Evolutionary conservation across 2,797 vertebrate species (phyloP).

Genomic region (Pampus argenteus): DNA sequence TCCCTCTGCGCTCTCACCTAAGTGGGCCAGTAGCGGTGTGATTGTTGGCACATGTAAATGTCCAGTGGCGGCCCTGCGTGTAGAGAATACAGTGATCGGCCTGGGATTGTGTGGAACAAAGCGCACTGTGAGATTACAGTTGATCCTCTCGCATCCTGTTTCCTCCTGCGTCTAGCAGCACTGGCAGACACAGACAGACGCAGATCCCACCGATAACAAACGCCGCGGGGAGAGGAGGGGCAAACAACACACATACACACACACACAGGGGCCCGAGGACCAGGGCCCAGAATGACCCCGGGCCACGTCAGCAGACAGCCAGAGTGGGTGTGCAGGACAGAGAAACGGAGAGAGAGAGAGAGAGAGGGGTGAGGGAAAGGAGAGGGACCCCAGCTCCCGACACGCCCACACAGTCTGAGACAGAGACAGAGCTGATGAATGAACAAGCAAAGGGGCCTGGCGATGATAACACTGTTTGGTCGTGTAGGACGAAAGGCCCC

Average conservation of each 20-base stretch:
- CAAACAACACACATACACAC: slow-evolving; percentile 20
- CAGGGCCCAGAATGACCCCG: slow-evolving; percentile 57
- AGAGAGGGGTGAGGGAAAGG: slow-evolving; percentile 41
- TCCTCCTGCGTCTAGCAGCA: slow-evolving; percentile 78
- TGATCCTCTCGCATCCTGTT: slow-evolving; percentile 85
- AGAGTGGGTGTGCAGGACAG: slow-evolving; percentile 57
- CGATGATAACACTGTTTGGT: slow-evolving; percentile 53
- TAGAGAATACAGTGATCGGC: slow-evolving; percentile 77
- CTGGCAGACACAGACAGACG: slow-evolving; percentile 78
- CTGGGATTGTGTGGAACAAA: slow-evolving; percentile 84
- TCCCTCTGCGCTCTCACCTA: slow-evolving; percentile 57
- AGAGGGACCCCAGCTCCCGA: slow-evolving; percentile 60
- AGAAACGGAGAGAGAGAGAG: slow-evolving; percentile 16
- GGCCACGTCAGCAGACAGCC: slow-evolving; percentile 72
- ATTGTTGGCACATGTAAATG: slow-evolving; percentile 81
- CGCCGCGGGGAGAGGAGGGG: slow-evolving; percentile 29
- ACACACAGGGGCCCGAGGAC: slow-evolving; percentile 45
- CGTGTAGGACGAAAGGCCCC: slow-evolving; percentile 51
- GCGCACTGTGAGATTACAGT: slow-evolving; percentile 80
- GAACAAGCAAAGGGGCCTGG: slow-evolving; percentile 64
- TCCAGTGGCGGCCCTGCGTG: slow-evolving; percentile 70
- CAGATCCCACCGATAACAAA: slow-evolving; percentile 80
- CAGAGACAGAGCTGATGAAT: slow-evolving; percentile 64
- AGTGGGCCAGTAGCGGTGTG: slow-evolving; percentile 68
- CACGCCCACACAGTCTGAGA: slow-evolving; percentile 68